A percentile compares a stretch with the other conserved stretches of the same genome.
These are phyloP conservation scores for Cryptocephalus moraei DNA, from an alignment of 2,888 invertebrate genomes.

Conservation along the genomic window DNA sequence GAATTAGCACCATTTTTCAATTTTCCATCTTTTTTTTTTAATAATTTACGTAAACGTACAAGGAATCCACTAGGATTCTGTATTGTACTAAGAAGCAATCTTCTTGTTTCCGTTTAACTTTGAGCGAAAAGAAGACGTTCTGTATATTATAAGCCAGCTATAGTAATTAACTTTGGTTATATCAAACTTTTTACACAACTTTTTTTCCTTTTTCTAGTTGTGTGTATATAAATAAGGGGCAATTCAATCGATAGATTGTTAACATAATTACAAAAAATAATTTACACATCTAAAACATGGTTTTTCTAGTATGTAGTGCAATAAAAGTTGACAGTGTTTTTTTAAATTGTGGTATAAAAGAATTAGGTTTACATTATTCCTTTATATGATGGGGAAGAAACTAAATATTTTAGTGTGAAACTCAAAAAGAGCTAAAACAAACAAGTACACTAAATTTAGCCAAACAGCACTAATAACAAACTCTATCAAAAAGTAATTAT, in stretches of 20 bases:
- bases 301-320: too few species aligned
- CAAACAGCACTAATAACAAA: too few species aligned
- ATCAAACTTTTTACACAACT: constrained; percentile 13
- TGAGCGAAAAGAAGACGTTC: constrained; percentile 20
- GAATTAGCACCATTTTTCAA: constrained; percentile 21
- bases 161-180: constrained; percentile 22
- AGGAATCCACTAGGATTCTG: constrained; percentile 1
- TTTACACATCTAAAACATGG: too few species aligned
- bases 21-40: constrained; percentile 14
- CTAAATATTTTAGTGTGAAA: too few species aligned
- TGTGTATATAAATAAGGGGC: constrained; percentile 2
- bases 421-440: too few species aligned
- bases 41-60: constrained; percentile 10
- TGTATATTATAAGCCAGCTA: constrained; percentile 20
- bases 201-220: not conserved
- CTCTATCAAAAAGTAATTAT: too few species aligned
- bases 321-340: too few species aligned
- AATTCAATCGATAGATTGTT: not conserved
- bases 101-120: constrained; percentile 6
- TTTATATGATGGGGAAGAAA: too few species aligned
- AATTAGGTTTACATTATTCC: too few species aligned
- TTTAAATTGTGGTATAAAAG: too few species aligned
- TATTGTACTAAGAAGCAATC: constrained; percentile 7
- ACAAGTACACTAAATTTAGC: too few species aligned
- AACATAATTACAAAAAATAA: not conserved